These are phyloP conservation scores for Etheostoma cragini DNA, from an alignment of 2,113 vertebrate species.

Conservation along the genomic window DNA sequence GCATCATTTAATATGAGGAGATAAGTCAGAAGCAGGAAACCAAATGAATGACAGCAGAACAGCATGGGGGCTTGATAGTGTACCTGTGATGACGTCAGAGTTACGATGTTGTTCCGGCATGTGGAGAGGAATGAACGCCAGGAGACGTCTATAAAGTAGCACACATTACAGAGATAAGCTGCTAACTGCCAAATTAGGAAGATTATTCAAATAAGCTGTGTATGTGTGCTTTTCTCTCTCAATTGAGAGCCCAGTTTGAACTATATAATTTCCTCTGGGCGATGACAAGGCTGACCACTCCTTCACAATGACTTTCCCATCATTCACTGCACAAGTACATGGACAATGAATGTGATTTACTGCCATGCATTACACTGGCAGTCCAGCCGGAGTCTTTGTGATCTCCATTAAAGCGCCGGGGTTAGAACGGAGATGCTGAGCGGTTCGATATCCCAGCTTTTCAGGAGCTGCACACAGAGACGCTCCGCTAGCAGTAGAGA, in stretches of 20 bases:
- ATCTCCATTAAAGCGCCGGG: constrained; percentile 61
- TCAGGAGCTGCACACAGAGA: constrained; percentile 18
- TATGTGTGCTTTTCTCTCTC: background rate
- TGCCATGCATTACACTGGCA: constrained; percentile 41
- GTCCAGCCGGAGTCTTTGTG: constrained; percentile 33
- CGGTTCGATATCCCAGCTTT: constrained; percentile 38
- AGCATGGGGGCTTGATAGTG: constrained; percentile 13
- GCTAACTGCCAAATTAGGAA: constrained; percentile 18
- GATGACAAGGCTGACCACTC: constrained; percentile 27
- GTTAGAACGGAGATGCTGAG: constrained; percentile 48
- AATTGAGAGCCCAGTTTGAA: constrained; percentile 5
- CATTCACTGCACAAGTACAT: constrained; percentile 40
- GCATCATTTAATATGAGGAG: constrained; percentile 42
- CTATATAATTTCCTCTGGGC: constrained; percentile 9
- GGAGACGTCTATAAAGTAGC: background rate
- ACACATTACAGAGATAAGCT: background rate
- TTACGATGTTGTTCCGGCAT: background rate
- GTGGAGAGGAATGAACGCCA: constrained; percentile 19
- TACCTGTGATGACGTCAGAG: constrained; percentile 3
- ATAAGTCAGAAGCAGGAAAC: constrained; percentile 39
- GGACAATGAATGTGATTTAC: constrained; percentile 58
- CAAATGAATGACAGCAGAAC: constrained; percentile 23
- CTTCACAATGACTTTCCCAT: constrained; percentile 37
- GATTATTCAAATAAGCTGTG: constrained; percentile 3
- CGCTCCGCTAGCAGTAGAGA: constrained; percentile 19